phyloP scores from a whole-genome alignment of 2,113 vertebrate species.

The Penelope pileata region DNA sequence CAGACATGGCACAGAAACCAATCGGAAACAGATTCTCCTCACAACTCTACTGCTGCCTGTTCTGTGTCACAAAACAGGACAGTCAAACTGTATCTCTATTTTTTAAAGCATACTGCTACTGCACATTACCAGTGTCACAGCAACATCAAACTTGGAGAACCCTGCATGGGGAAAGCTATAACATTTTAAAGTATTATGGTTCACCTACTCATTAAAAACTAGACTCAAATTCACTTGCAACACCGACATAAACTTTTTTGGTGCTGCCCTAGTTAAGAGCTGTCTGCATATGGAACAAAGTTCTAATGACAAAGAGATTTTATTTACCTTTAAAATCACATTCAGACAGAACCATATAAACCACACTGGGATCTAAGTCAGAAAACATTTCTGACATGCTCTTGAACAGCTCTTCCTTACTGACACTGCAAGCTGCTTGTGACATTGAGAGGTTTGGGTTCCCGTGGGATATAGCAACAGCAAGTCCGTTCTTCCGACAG shows the following conservation, averaged over 20 bases:
- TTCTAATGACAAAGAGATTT: not conserved
- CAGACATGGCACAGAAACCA: not conserved
- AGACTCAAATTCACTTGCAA: not conserved
- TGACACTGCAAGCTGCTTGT: constrained; percentile 42
- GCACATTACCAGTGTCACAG: not conserved
- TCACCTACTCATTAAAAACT: constrained; percentile 5
- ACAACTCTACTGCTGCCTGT: not conserved
- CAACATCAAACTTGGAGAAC: not conserved
- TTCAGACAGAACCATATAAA: constrained; percentile 94
- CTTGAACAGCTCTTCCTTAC: constrained; percentile 82
- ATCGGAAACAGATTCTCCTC: not conserved
- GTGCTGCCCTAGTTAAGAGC: not conserved
- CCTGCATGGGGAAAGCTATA: not conserved
- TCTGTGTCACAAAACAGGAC: not conserved
- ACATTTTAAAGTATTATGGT: constrained; percentile 8
- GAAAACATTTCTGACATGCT: constrained; percentile 94
- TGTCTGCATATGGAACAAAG: constrained; percentile 13
- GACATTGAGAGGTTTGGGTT: constrained; percentile 11
- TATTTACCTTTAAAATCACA: constrained; percentile 95
- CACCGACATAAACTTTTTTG: not conserved
- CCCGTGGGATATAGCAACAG: constrained; percentile 31
- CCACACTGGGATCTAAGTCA: constrained; percentile 90
- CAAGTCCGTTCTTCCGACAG: constrained; percentile 65
- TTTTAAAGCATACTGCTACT: not conserved
- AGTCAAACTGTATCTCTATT: not conserved